Evolutionary conservation across 2,888 invertebrate genomes (phyloP), one percentile per base, ranked within the genome.

Genomic region (Pocota personata): DNA sequence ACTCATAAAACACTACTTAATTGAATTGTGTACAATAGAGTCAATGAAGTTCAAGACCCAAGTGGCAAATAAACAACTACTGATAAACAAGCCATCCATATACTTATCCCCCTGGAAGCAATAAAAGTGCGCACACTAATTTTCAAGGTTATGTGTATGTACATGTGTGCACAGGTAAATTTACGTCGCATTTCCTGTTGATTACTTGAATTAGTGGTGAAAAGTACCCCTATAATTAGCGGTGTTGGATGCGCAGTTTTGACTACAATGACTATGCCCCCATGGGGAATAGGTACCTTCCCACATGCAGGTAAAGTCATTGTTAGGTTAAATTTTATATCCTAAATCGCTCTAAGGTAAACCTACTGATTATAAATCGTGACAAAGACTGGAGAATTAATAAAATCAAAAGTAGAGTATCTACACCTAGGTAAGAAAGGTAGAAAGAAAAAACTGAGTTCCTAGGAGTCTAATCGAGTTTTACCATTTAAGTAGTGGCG

Each of bases 131-230:
- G 27, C 19, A 30, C 14, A 16, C 12, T 30, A 30, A 16, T 37
- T 30, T 12, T 7, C 64, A 64, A 64, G 48, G 64, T 48, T 64
- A 21, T 3, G 32, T 12, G n/a, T n/a, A n/a, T n/a, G n/a, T n/a
- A n/a, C 48, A 21, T 3, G 32, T 48, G 24, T 48, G 12, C 7
- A 24, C 8, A 60, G 50, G 32, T 77, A 35, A 43, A 27, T 6
- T 52, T 52, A 62, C 43, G 43, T 62, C 62, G 78, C 52, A 78
- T 71, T 78, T 78, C 69, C 77, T 62, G 60, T 78, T 60, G 32
- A 52, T 62, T 43, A 19, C 43, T 4, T 6, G 24, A 57, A n/a
- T 27, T 40, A 27, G 7, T 55, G 16, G 3, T 14, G 14, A 30
- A 55, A 32, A 35, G 32, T 30, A 35, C 30, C 57, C 12, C 10